Evolutionary conservation across 2,113 vertebrate species (phyloP), one percentile per base, ranked within the genome.

Genomic region (Xiphophorus maculatus): DNA sequence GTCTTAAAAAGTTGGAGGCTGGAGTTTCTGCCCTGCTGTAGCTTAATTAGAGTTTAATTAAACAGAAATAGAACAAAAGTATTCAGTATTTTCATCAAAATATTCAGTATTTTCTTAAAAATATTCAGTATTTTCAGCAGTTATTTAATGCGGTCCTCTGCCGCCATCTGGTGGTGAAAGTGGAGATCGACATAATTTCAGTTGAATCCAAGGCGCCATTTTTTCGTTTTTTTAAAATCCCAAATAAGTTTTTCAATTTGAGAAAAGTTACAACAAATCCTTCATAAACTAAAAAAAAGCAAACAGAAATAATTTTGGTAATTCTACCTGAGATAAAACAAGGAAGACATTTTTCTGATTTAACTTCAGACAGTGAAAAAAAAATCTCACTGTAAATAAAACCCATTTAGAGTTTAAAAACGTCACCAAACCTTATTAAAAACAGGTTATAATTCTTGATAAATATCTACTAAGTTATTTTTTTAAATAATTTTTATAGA

Each of bases 91-190:
- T 35, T 33, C 30, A 12, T 13, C 1, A 27, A 11, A 63, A 63
- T 17, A 35, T 35, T 10, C 32, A 32, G 32, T 32, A 32, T 32
- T 32, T 28, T 28, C 28, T 1, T 28, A 1, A 33, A 8, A 8
- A 32, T 17, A 37, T 37, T 11, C 10, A 25, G 8, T 22, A 25
- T 22, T 25, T n/a, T 35, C 63, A 28, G 3, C 7, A 7, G 62
- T 10, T 2, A 7, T 32, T 32, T 63, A 17, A 32, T 58, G 29
- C 28, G 51, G 73, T 54, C 74, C 66, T 79, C 77, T 92, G 86
- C 86, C 75, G 1, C 86, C 86, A 83, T 86, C 90, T 89, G 35
- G 79, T 88, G 91, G 77, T 42, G 0, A 58, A 66, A 69, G 42
- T 14, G n/a, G 2, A 40, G 64, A 12, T 22, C 1, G 7, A 63